Percentiles rank a stretch among this genome's conserved stretches.
These are phyloP conservation scores for Hydrozoanthus tunicans DNA, from an alignment of 64 coral and sea anemone species.

Conservation along the genomic window DNA sequence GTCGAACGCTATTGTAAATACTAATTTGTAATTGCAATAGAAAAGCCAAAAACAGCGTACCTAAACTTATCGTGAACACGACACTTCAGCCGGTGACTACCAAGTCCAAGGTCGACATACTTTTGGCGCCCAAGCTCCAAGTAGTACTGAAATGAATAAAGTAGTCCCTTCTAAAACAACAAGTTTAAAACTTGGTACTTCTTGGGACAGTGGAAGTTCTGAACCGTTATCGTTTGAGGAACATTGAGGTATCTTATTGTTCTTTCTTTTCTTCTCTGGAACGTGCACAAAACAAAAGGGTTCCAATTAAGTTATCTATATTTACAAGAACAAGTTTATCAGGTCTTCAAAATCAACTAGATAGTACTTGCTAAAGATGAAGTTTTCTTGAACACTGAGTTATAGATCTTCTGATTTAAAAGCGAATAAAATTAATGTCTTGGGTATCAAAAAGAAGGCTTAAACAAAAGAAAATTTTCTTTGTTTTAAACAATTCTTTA, in stretches of 20 bases:
- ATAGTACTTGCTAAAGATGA: not conserved
- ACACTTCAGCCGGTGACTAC: slow-evolving; percentile 89
- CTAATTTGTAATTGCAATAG: not conserved
- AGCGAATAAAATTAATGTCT: too few species aligned
- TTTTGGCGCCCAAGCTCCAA: slow-evolving; percentile 80
- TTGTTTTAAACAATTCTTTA: too few species aligned
- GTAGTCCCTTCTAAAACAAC: not conserved
- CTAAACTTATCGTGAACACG: slow-evolving; percentile 80
- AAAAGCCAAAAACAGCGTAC: slow-evolving; percentile 2
- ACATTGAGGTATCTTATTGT: too few species aligned
- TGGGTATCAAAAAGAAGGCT: too few species aligned
- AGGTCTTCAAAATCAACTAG: not conserved
- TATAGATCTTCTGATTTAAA: too few species aligned
- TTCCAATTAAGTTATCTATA: too few species aligned
- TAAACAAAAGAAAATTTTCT: too few species aligned
- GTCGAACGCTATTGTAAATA: too few species aligned
- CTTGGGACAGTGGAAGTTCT: not conserved
- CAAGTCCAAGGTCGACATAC: slow-evolving; percentile 92
- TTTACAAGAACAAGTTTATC: not conserved
- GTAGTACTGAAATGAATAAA: slow-evolving; percentile 69
- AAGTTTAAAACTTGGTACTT: not conserved
- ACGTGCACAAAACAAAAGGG: too few species aligned
- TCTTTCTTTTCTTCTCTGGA: too few species aligned
- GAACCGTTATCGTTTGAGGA: too few species aligned
- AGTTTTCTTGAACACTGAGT: too few species aligned